A percentile compares a stretch with the other conserved stretches of the same genome.
Conservation (phyloP, 2,888 invertebrate species). For the Pachliopta kotzebuea region DNA sequence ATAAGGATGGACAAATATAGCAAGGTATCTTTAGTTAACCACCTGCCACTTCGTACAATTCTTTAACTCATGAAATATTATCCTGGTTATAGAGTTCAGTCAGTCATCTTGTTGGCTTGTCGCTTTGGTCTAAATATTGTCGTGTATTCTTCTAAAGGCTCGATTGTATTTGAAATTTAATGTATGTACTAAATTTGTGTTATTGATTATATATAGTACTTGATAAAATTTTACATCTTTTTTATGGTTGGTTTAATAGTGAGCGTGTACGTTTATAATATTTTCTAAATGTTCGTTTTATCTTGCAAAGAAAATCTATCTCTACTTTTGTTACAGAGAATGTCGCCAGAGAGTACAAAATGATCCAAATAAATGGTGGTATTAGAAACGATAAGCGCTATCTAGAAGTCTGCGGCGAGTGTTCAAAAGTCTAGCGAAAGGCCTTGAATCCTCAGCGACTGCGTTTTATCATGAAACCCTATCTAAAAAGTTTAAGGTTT, state of each 20-base stretch:
- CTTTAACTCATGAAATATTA: background rate
- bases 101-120: too few species aligned
- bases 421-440: slow-evolving; percentile 21
- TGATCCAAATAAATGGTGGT: slow-evolving; percentile 23
- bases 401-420: slow-evolving; percentile 12
- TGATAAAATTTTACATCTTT: background rate
- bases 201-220: too few species aligned
- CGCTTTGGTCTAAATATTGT: too few species aligned
- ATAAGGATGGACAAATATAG: background rate
- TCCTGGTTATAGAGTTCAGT: too few species aligned
- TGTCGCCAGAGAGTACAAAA: slow-evolving; percentile 10
- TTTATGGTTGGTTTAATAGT: background rate
- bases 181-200: too few species aligned
- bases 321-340: slow-evolving; percentile 12
- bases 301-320: background rate
- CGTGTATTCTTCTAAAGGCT: too few species aligned
- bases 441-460: slow-evolving; percentile 16
- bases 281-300: slow-evolving; percentile 4
- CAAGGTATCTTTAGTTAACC: background rate
- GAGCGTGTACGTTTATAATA: background rate
- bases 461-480: slow-evolving; percentile 7
- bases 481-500: slow-evolving; percentile 6
- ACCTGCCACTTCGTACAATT: background rate
- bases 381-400: slow-evolving; percentile 22
- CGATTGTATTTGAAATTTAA: too few species aligned